Base-by-base conservation (phyloP, 2,888 invertebrate genomes). In the Anagyrus pseudococci region DNA sequence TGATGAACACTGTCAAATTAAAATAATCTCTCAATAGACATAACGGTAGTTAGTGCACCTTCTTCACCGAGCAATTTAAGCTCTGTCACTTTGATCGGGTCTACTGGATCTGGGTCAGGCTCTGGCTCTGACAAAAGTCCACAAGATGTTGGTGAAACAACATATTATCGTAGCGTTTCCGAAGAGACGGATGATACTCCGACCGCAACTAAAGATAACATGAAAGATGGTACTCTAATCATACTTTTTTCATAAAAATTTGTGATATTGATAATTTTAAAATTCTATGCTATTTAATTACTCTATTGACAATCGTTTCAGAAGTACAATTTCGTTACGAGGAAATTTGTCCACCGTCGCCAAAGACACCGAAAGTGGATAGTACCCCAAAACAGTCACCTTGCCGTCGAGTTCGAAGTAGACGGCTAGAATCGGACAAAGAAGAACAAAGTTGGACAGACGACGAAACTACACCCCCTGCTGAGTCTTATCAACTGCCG, bases 21-120 rank as follows among this genome's bases (percentile, higher is more conserved):
- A n/a, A 4, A 37, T 37, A 8, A 37, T n/a, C n/a, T n/a, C 15
- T 4, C 33, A 4, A n/a, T 3, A 84, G 84, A 83, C 68, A 75
- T 77, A 40, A 84, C 82, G 8, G 80, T 82, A 22, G 68, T 83
- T 23, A 86, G 86, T 72, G 85, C 85, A 0, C 90, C 90, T 23
- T 88, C 86, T 2, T 91, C 91, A 0, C 91, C 91, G 0, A 89
- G 91, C 46, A 91, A 89, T 60, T 80, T 90, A 17, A 91, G 91
- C 73, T 89, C 90, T 10, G 87, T 88, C 0, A 92, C 91, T 1
- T 75, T 91, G 49, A 86, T 91, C 0, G 90, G 89, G 0, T 84
- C 84, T 2, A 84, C 83, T 4, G 81, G 82, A 47, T 83, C 84
- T 0, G 88, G 86, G 67, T 74, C 74, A 1, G 73, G 71, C 47